Conservation (phyloP, 2,888 invertebrate species). For the Eristalis tenax region DNA sequence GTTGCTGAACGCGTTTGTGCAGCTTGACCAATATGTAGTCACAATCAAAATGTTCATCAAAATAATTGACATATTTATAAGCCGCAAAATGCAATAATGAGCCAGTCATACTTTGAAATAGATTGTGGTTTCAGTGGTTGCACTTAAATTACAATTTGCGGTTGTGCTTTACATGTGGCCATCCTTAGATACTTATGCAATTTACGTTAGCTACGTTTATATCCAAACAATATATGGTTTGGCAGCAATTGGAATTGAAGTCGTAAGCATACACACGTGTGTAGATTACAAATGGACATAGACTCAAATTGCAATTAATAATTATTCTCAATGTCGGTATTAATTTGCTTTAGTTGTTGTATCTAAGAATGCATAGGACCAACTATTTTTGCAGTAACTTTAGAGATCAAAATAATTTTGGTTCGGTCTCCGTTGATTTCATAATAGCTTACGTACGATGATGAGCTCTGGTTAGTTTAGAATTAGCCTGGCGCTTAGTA, state of each 20-base stretch:
- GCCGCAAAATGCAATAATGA: conserved; percentile 25
- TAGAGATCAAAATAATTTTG: too few relatives aligned
- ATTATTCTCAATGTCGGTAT: conserved; percentile 7
- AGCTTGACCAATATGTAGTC: neutral
- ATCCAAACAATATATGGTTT: too few relatives aligned
- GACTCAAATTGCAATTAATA: conserved; percentile 2
- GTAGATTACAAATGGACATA: too few relatives aligned
- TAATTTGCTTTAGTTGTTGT: neutral
- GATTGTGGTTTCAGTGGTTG: conserved; percentile 31
- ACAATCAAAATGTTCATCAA: neutral
- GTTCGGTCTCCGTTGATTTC: too few relatives aligned
- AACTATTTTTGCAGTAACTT: too few relatives aligned
- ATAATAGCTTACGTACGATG: too few relatives aligned
- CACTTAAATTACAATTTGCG: conserved; percentile 47
- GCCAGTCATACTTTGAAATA: conserved; percentile 26
- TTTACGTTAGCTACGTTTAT: too few relatives aligned
- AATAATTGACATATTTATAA: neutral
- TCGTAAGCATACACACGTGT: too few relatives aligned
- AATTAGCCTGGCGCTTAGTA: too few relatives aligned
- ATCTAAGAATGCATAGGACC: too few relatives aligned
- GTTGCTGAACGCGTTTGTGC: neutral
- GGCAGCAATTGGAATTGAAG: too few relatives aligned
- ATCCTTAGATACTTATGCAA: neutral
- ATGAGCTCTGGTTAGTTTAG: neutral
- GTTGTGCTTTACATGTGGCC: neutral